A percentile compares a stretch with the other conserved stretches of the same genome.
These are phyloP conservation scores for Caradrina clavipalpis DNA, from an alignment of 2,888 invertebrate species.

Conservation along the genomic window DNA sequence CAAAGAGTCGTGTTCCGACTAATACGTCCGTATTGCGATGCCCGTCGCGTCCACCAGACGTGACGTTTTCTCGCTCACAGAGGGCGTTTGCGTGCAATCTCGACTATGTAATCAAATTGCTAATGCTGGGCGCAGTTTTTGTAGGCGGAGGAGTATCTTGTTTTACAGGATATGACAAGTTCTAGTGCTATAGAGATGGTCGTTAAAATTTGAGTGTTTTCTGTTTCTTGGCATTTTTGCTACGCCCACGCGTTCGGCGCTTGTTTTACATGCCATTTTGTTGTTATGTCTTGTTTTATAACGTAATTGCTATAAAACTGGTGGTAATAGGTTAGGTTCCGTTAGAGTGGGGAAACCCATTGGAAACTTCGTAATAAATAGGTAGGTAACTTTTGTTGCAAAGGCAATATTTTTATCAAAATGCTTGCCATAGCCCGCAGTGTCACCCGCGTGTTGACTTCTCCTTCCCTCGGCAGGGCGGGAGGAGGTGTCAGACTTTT, in stretches of 20 bases:
- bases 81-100: slow-evolving; percentile 77
- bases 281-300: slow-evolving; percentile 54
- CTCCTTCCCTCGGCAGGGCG: no score
- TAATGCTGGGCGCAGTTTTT: slow-evolving; percentile 71
- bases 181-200: slow-evolving; percentile 42
- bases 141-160: slow-evolving; percentile 60
- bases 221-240: slow-evolving; percentile 51
- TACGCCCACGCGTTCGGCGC: slow-evolving; percentile 46
- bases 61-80: slow-evolving; percentile 78
- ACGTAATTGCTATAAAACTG: slow-evolving; percentile 44
- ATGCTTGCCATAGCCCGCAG: background rate
- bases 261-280: slow-evolving; percentile 52
- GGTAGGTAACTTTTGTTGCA: slow-evolving; percentile 9
- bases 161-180: slow-evolving; percentile 60
- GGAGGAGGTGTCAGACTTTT: no score
- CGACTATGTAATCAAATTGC: slow-evolving; percentile 75
- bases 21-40: slow-evolving; percentile 71
- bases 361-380: background rate
- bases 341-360: slow-evolving; percentile 29
- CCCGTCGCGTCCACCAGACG: slow-evolving; percentile 73
- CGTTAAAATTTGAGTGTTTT: slow-evolving; percentile 57
- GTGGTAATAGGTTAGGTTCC: slow-evolving; percentile 24
- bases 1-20: slow-evolving; percentile 49
- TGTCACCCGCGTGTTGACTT: no score
- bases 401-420: slow-evolving; percentile 6